A percentile compares a stretch with the other conserved stretches of the same genome.
phyloP scores from a whole-genome alignment of 2,113 vertebrate genomes.

The Osmerus eperlanus region DNA sequence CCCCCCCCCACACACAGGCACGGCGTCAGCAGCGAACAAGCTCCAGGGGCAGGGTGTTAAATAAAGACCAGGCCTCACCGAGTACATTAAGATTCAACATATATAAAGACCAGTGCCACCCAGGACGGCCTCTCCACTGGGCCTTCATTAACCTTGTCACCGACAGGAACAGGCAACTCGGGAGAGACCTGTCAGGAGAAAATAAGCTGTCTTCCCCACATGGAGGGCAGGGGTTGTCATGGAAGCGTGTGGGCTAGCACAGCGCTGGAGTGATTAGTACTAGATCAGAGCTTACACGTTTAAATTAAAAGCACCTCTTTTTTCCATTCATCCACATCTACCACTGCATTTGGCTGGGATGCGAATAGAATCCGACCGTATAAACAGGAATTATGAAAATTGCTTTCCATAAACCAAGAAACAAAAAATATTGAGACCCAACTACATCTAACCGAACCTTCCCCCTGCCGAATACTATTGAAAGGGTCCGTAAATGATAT shows the following conservation, averaged over 20 bases:
- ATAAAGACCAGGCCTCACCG: constrained; percentile 43
- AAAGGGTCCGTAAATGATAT: no score
- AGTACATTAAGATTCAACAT: constrained; percentile 59
- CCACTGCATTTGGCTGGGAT: no score
- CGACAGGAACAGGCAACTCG: constrained; percentile 20
- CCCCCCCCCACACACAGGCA: constrained; percentile 66
- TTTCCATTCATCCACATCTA: no score
- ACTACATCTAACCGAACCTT: no score
- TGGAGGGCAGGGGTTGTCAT: background rate
- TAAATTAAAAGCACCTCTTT: no score
- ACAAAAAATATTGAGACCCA: no score
- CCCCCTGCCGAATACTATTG: no score
- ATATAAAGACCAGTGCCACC: constrained; percentile 48
- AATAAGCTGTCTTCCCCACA: constrained; percentile 3
- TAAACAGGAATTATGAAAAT: no score
- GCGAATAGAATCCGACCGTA: no score
- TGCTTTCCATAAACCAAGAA: no score
- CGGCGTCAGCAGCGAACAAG: constrained; percentile 51
- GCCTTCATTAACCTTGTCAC: constrained; percentile 63
- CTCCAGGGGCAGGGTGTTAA: constrained; percentile 52
- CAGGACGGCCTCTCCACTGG: constrained; percentile 27
- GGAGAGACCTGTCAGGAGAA: constrained; percentile 33
- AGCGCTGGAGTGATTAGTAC: background rate
- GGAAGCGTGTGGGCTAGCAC: background rate
- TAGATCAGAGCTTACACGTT: constrained; percentile 5